These are phyloP conservation scores for Uloborus diversus DNA, from an alignment of 1,140 invertebrate genomes.

Conservation along the genomic window DNA sequence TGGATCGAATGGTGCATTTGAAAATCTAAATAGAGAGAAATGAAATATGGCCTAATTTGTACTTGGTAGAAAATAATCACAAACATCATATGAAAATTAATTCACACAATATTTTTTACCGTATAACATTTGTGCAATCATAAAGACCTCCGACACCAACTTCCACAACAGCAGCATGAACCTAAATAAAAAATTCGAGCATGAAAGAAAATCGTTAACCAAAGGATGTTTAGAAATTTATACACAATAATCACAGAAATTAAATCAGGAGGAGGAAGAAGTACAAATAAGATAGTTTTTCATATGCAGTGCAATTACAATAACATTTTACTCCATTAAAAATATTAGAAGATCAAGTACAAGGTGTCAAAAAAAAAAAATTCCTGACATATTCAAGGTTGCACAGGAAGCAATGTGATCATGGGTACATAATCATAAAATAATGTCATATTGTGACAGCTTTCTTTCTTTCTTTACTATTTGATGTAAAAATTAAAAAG, in stretches of 20 bases:
- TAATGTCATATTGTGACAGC: too few relatives aligned
- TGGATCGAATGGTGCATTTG: too few relatives aligned
- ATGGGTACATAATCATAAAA: too few relatives aligned
- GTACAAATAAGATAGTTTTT: background rate
- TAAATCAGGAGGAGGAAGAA: background rate
- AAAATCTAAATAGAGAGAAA: too few relatives aligned
- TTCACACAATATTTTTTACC: too few relatives aligned
- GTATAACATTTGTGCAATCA: conserved; percentile 93
- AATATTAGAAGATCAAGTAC: background rate
- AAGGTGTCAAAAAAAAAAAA: background rate
- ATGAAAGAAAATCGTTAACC: background rate
- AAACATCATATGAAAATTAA: too few relatives aligned
- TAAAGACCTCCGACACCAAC: conserved; percentile 96
- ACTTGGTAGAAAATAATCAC: too few relatives aligned
- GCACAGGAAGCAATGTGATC: too few relatives aligned
- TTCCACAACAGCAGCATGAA: conserved; percentile 93
- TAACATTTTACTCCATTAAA: background rate
- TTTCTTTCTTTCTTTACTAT: too few relatives aligned
- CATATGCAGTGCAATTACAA: background rate
- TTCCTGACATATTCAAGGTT: background rate
- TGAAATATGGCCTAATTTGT: too few relatives aligned
- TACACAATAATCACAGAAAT: background rate
- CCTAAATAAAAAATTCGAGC: conserved; percentile 54
- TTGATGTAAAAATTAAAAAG: too few relatives aligned
- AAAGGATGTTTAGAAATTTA: background rate